phyloP scores from a whole-genome alignment of 2,888 invertebrate genomes.

The Chelonus formosanus region DNA sequence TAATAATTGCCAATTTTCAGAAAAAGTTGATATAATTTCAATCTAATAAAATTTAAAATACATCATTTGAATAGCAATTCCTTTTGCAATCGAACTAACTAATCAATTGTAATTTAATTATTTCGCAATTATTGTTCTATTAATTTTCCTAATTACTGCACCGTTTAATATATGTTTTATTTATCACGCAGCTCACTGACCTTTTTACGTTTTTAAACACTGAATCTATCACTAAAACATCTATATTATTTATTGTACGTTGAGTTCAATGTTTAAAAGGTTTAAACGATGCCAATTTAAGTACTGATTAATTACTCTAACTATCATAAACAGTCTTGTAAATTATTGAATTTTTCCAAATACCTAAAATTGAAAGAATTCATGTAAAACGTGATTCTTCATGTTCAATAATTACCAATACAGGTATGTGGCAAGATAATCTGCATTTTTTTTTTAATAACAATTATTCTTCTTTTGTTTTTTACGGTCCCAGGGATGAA shows the following conservation, averaged over 20 bases:
- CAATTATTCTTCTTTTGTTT: background rate
- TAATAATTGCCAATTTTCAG: too few species aligned
- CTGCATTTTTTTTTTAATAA: conserved; percentile 5
- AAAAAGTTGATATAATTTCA: too few species aligned
- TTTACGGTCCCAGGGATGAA: conserved; percentile 12
- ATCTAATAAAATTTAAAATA: too few species aligned
- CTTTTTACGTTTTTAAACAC: too few species aligned
- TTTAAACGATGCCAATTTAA: conserved; percentile 16
- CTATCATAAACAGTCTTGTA: conserved; percentile 21
- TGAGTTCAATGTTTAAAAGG: background rate
- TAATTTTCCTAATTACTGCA: too few species aligned
- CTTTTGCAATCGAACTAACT: too few species aligned
- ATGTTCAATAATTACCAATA: conserved; percentile 1
- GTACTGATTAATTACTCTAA: conserved; percentile 17
- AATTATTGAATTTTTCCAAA: conserved; percentile 2
- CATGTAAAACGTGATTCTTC: background rate
- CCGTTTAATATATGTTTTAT: too few species aligned
- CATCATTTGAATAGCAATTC: too few species aligned
- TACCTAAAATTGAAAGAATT: conserved; percentile 26
- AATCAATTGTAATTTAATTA: too few species aligned
- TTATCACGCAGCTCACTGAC: too few species aligned
- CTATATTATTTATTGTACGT: background rate
- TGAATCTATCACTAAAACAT: too few species aligned
- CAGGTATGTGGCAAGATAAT: conserved; percentile 16
- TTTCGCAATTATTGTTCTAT: too few species aligned